phyloP scores from a whole-genome alignment of 2,797 vertebrate genomes.

The Sebastes kiyomatsui region DNA sequence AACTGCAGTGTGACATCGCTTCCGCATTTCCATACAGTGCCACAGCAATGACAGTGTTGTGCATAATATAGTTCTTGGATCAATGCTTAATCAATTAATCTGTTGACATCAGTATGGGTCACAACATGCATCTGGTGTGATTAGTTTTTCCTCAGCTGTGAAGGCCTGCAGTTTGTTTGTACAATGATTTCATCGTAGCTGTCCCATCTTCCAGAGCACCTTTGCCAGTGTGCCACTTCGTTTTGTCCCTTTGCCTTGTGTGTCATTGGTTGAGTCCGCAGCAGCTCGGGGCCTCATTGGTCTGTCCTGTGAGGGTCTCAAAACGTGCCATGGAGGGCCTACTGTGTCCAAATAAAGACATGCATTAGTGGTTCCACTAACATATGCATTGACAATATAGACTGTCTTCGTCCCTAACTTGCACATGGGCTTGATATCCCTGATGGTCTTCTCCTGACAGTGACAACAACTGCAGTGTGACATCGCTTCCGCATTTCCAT shows the following conservation, averaged over 20 bases:
- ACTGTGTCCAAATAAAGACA: neutral
- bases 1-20: conserved; percentile 41
- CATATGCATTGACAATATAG: neutral
- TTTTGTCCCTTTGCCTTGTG: too few species aligned
- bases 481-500: conserved; percentile 28
- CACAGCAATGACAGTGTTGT: conserved; percentile 2
- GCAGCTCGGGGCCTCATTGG: too few species aligned
- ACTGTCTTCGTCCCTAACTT: too few species aligned
- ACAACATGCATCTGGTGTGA: neutral
- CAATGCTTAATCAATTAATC: neutral
- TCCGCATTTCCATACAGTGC: conserved; percentile 14
- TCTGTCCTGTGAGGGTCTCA: too few species aligned
- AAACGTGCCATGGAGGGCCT: neutral
- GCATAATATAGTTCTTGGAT: neutral
- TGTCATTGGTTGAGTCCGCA: too few species aligned
- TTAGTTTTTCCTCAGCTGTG: neutral
- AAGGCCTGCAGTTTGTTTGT: neutral
- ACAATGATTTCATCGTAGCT: too few species aligned
- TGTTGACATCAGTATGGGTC: neutral
- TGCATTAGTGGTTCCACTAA: neutral
- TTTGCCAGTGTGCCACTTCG: rapidly evolving
- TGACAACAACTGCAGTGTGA: conserved; percentile 39
- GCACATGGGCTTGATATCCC: neutral
- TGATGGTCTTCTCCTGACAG: neutral
- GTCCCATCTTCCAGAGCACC: too few species aligned